These are phyloP conservation scores for Lagorchestes hirsutus DNA, from an alignment of 2,797 vertebrate species.

Conservation along the genomic window DNA sequence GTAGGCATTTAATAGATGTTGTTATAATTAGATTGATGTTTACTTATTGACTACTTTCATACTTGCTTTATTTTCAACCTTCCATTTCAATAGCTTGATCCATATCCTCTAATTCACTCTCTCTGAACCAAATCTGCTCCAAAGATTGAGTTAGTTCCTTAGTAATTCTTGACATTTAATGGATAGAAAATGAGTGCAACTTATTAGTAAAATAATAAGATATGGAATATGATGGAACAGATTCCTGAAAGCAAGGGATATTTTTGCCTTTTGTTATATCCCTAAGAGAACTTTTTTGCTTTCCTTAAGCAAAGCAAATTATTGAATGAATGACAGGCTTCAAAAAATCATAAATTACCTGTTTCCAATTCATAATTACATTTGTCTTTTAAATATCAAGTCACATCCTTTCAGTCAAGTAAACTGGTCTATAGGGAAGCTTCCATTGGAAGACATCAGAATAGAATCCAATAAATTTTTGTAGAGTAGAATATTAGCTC, in stretches of 20 bases:
- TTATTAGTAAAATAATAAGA: conserved; percentile 10
- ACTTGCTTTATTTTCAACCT: conserved; percentile 39
- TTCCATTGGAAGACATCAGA: not conserved
- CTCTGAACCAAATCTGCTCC: conserved; percentile 51
- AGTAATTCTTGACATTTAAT: conserved; percentile 40
- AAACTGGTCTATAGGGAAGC: not conserved
- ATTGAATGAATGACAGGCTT: not conserved
- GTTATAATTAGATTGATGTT: not conserved
- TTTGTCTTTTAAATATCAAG: conserved; percentile 24
- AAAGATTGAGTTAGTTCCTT: conserved; percentile 44
- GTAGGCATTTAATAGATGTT: not conserved
- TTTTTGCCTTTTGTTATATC: not conserved
- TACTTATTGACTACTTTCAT: conserved; percentile 40
- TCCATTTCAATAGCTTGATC: conserved; percentile 48
- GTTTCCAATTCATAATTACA: conserved; percentile 4
- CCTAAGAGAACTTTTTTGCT: not conserved
- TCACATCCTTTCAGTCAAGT: not conserved
- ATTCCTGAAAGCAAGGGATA: not conserved
- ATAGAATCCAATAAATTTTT: not conserved
- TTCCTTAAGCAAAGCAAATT: conserved; percentile 19
- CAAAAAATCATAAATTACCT: not conserved
- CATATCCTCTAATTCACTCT: conserved; percentile 39
- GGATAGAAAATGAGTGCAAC: conserved; percentile 20
- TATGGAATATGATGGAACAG: not conserved
- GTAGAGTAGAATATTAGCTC: not conserved